Evolutionary conservation across 2,113 vertebrate species (phyloP).

Genomic region (Lepisosteus oculatus): DNA sequence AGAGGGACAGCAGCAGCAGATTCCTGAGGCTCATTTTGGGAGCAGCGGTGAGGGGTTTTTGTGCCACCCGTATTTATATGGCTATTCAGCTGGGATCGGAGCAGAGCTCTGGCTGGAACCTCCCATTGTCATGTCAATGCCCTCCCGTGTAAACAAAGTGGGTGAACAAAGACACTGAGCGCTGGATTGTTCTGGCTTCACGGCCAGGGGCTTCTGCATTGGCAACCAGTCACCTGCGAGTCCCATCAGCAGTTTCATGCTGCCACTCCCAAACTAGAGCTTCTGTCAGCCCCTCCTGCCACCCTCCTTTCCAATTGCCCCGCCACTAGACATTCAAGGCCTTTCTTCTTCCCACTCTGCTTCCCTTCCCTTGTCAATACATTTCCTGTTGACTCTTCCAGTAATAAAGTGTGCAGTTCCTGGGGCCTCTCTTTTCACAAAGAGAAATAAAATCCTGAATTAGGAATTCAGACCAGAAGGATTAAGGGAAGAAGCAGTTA

Average conservation of each 20-base stretch:
- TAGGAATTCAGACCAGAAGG: no score
- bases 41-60: slow-evolving; percentile 27
- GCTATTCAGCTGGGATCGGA: not conserved
- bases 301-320: slow-evolving; percentile 17
- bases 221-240: slow-evolving; percentile 17
- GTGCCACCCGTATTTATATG: slow-evolving; percentile 33
- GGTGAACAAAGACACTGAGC: slow-evolving; percentile 32
- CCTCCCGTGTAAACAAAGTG: slow-evolving; percentile 52
- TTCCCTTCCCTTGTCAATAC: no score
- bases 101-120: not conserved
- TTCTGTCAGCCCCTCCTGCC: slow-evolving; percentile 21
- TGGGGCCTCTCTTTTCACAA: no score
- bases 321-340: not conserved
- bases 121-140: slow-evolving; percentile 13
- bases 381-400: no score
- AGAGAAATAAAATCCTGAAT: no score
- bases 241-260: slow-evolving; percentile 55
- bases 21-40: slow-evolving; percentile 49
- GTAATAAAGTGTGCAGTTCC: no score
- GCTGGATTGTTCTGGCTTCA: slow-evolving; percentile 59
- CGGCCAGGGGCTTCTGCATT: slow-evolving; percentile 34
- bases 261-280: slow-evolving; percentile 26
- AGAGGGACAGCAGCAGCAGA: slow-evolving; percentile 49
- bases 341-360: no score
- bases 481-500: no score